These are phyloP conservation scores for Glaucopsyche alexis DNA, from an alignment of 2,888 invertebrate species.

Conservation along the genomic window DNA sequence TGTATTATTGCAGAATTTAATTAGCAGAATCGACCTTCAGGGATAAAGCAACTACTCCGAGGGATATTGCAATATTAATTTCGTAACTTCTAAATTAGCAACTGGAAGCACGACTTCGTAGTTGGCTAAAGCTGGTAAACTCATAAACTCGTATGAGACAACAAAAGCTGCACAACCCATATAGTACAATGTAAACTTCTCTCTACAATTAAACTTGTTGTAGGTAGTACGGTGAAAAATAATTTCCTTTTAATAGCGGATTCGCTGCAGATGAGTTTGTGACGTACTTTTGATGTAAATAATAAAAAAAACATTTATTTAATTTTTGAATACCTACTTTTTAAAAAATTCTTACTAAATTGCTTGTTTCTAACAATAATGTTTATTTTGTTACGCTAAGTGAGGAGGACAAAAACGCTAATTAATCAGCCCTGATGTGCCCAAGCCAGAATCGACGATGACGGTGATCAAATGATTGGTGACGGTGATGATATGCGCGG, in stretches of 20 bases:
- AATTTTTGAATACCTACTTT: no score
- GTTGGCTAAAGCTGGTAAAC: neutral
- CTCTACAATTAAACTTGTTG: neutral
- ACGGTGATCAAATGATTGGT: slow-evolving; percentile 15
- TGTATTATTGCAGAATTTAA: no score
- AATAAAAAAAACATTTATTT: no score
- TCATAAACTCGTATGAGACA: slow-evolving; percentile 19
- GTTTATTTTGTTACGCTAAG: no score
- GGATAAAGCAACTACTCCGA: neutral
- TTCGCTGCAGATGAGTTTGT: no score
- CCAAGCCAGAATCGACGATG: neutral
- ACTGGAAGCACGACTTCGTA: slow-evolving; percentile 3
- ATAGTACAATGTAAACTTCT: neutral
- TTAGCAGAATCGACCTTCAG: no score
- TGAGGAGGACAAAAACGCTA: neutral
- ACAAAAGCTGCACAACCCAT: slow-evolving; percentile 17
- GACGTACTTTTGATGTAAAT: no score
- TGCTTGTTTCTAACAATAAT: no score
- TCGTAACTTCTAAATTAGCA: slow-evolving; percentile 21
- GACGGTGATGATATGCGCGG: slow-evolving; percentile 20
- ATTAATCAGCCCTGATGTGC: neutral
- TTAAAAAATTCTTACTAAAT: no score
- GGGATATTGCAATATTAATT: slow-evolving; percentile 17
- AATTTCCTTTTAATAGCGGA: neutral
- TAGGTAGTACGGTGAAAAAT: neutral